Conservation (phyloP, 2,797 vertebrate genomes). For the Leptoclinus maculatus region DNA sequence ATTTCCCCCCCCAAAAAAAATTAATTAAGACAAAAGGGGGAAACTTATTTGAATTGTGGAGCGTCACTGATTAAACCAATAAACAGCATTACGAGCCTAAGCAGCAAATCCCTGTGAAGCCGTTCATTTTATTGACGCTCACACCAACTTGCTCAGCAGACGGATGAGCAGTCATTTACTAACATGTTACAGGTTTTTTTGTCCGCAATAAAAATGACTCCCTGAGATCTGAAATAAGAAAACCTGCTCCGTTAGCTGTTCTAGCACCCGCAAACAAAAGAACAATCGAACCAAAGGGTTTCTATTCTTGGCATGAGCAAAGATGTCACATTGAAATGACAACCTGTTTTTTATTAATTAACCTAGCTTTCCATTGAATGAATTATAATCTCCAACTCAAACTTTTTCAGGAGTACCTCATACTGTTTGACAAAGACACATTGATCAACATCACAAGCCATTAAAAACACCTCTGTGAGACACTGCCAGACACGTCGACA, state of each 20-base stretch:
- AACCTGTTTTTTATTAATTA: neutral
- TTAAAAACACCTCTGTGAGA: neutral
- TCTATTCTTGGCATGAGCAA: neutral
- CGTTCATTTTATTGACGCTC: constrained; percentile 35
- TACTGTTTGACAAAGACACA: neutral
- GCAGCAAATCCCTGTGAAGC: constrained; percentile 36
- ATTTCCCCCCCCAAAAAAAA: constrained; percentile 27
- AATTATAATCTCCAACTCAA: neutral
- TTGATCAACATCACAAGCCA: neutral
- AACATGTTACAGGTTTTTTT: neutral
- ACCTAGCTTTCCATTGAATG: neutral
- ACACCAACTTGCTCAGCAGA: constrained; percentile 14
- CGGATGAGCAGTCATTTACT: neutral
- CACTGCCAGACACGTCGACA: neutral
- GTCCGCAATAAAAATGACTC: neutral
- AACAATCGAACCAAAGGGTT: constrained; percentile 10
- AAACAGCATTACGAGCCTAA: constrained; percentile 48
- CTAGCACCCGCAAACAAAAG: constrained; percentile 14
- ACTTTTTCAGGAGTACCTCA: neutral
- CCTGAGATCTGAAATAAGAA: neutral
- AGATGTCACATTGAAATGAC: neutral
- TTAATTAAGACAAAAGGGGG: constrained; percentile 69
- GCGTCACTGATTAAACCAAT: constrained; percentile 47
- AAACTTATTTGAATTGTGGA: constrained; percentile 54
- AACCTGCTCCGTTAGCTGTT: neutral